Evolutionary conservation across 1,140 invertebrate species (phyloP).

Genomic region (Pogonus chalceus): DNA sequence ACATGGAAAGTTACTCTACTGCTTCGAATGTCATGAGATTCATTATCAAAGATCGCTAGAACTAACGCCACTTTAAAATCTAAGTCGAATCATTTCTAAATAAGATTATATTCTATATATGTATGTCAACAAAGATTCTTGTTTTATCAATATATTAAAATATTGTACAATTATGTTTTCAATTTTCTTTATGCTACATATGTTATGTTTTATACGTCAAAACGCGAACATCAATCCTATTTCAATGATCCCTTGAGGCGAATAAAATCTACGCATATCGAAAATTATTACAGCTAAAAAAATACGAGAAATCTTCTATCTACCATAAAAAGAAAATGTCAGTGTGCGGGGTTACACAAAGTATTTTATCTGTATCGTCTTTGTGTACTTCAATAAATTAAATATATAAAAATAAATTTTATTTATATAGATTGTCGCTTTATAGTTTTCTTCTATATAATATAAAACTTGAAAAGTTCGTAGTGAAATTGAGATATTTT

Average conservation of each 20-base stretch:
- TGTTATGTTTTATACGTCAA: background rate
- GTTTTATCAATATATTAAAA: too few relatives aligned
- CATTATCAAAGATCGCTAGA: conserved; percentile 2
- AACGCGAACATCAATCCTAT: background rate
- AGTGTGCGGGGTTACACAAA: too few relatives aligned
- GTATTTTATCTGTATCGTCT: background rate
- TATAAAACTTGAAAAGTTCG: background rate
- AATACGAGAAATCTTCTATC: background rate
- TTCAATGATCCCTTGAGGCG: background rate
- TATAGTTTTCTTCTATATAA: background rate
- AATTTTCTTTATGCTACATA: too few relatives aligned
- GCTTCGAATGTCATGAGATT: background rate
- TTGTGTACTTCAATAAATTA: background rate
- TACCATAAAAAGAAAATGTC: background rate
- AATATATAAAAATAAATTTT: background rate
- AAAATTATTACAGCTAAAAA: background rate
- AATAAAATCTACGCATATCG: conserved; percentile 3
- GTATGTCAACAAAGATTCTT: too few relatives aligned
- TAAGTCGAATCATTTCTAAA: too few relatives aligned
- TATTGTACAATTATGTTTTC: too few relatives aligned
- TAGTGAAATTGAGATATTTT: background rate
- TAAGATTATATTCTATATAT: too few relatives aligned
- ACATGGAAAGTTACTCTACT: conserved; percentile 1
- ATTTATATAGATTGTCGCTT: background rate
- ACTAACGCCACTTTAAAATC: too few relatives aligned